Evolutionary conservation across 2,888 invertebrate genomes (phyloP), one percentile per base, ranked within the genome.

Genomic region (Nudaria mundana): DNA sequence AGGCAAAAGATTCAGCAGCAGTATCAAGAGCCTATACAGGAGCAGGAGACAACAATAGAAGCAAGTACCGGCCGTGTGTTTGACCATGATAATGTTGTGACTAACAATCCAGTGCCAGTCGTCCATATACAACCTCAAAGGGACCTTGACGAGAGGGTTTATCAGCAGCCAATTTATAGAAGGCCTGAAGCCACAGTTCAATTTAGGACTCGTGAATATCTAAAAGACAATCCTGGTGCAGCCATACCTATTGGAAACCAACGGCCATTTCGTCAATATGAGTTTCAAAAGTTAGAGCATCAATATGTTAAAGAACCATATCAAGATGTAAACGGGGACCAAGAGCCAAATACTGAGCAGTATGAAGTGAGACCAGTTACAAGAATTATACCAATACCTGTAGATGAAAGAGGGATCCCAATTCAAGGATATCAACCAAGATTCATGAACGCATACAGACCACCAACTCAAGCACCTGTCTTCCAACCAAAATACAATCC

Each of bases 11-110:
- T 87, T 3, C 87, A 89, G 22, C 85, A 86, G 44, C 83, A 82
- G 15, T 89, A 87, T 44, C 81, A 76, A 44, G 84, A 90, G 1
- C 66, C 73, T 10, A 57, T 63, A 7, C 74, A 86, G 12, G 81
- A 85, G 16, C 81, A 83, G 25, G 89, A 90, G 56, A 84, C 81
- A 0, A 87, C 82, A 1, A 70, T 85, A 13, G 90, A 90, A 71
- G 87, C 90, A 0, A 90, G 90, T 44, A 90, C 90, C 0, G 90
- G 91, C 24, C 76, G 90, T 33, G 79, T 84, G 14, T 88, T 85
- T 37, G 85, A 90, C 34, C 81, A 80, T 18, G 85, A 89, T 48
- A 82, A 76, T 51, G 79, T 80, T 37, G 81, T 89, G 40, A 91
- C 91, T 5, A 81, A 90, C 13, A 90, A 86, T 36, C 83, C 91